Evolutionary conservation across 2,797 vertebrate genomes (phyloP), one percentile per base, ranked within the genome.

Genomic region (Threskiornis aethiopicus): DNA sequence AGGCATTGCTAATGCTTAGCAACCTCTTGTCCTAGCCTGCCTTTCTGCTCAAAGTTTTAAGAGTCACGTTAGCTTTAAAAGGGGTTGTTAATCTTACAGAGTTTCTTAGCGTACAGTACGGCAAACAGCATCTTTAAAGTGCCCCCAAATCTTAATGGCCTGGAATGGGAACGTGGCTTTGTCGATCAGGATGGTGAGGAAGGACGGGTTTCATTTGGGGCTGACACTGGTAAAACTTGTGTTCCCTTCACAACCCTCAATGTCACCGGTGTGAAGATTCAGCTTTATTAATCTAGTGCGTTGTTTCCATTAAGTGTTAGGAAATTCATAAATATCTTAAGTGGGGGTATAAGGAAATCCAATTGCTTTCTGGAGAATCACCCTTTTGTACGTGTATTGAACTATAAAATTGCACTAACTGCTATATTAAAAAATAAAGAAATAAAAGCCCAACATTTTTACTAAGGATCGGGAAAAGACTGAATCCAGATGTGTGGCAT

Each of bases 321-420:
- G 13, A 71, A 91, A 70, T 85, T 83, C 76, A 25, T 84, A 41
- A 41, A 41, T 33, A 13, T 82, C 92, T 84, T 72, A 85, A 87
- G 91, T 39, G 54, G 58, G 93, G 76, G 76, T 86, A 83, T 90
- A 59, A 93, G 84, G 91, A 96, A 95, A 89, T 52, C 37, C 61
- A 26, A 1, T 54, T 82, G 87, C 72, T 62, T 93, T 93, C 89
- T 95, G 92, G 49, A 73, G 91, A 82, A 73, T 88, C 87, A 62
- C 89, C 90, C 24, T 44, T 95, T 82, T 89, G 44, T 91, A 11
- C 16, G 29, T 35, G 71, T 89, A 49, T 42, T 52, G 87, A 93
- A 92, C 92, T 80, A 39, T 58, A 16, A 61, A 92, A 93, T 97
- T 96, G 97, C 96, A 95, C 96, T 96, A 89, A 96, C 95, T 87